Conservation (phyloP, 2,113 vertebrate genomes). For the Fulica atra region DNA sequence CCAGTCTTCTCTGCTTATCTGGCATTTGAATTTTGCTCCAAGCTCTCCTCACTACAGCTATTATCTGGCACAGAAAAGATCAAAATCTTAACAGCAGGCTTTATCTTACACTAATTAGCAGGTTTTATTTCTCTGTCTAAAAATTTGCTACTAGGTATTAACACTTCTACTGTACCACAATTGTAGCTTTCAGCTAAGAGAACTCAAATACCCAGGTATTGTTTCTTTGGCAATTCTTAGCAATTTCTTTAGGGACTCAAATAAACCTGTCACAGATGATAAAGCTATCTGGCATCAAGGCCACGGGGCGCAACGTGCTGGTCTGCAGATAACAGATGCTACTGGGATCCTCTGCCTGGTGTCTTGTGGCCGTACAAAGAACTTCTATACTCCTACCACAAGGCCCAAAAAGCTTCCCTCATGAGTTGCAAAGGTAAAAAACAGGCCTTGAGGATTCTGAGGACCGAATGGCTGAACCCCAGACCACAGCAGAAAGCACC, state of each 20-base stretch:
- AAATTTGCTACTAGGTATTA: not conserved
- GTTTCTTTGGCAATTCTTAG: not conserved
- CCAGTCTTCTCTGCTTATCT: not conserved
- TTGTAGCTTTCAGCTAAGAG: not conserved
- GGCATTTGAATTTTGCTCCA: not conserved
- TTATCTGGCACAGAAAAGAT: not conserved
- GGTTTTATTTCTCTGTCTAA: not conserved
- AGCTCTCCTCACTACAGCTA: not conserved
- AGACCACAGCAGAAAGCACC: not conserved
- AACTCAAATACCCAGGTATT: not conserved
- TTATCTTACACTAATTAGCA: not conserved
- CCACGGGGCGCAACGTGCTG: not conserved
- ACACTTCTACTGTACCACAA: not conserved
- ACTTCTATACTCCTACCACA: not conserved
- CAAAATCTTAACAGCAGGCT: not conserved
- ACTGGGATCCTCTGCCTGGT: not conserved
- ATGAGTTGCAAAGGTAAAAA: not conserved
- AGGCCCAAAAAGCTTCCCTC: not conserved
- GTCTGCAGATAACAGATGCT: not conserved
- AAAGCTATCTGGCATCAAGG: not conserved
- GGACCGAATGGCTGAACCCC: not conserved
- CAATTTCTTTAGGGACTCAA: not conserved
- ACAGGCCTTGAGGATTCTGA: not conserved
- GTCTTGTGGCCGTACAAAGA: fast-evolving
- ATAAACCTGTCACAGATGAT: not conserved